Conservation (phyloP, 23 tunicate species). For the Trididemnum nubilum region DNA sequence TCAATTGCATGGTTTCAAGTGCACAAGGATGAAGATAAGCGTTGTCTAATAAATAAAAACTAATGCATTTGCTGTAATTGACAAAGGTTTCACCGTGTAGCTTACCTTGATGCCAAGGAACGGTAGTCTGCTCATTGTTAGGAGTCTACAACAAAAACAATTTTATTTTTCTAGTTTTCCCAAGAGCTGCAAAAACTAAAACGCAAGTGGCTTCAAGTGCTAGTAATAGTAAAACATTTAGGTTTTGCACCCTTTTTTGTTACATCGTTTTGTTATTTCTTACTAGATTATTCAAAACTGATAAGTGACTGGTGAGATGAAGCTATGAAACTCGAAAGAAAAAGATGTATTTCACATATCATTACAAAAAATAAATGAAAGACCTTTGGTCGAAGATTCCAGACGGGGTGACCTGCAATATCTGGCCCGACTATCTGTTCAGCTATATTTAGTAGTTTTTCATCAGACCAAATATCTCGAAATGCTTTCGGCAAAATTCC, state of each 20-base stretch:
- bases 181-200: no score
- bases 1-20: conserved; percentile 66
- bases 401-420: conserved; percentile 95
- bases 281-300: no score
- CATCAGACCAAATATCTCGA: conserved; percentile 75
- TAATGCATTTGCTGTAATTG: no score
- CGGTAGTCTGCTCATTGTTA: conserved; percentile 80
- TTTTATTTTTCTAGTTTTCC: neutral
- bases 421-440: conserved; percentile 93
- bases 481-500: conserved; percentile 71
- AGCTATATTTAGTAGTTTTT: conserved; percentile 71
- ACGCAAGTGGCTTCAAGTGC: no score
- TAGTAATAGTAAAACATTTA: no score
- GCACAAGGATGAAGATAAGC: conserved; percentile 81
- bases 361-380: neutral
- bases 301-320: no score
- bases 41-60: conserved; percentile 57
- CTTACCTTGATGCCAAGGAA: conserved; percentile 97
- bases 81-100: no score
- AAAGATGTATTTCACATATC: no score
- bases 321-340: no score
- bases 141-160: conserved; percentile 64
- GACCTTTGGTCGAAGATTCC: conserved; percentile 93
- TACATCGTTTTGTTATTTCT: no score
- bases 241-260: no score